Percentiles rank a stretch among this genome's conserved stretches.
phyloP scores from a whole-genome alignment of 2,113 vertebrate genomes.

The Planiliza haematocheilus region DNA sequence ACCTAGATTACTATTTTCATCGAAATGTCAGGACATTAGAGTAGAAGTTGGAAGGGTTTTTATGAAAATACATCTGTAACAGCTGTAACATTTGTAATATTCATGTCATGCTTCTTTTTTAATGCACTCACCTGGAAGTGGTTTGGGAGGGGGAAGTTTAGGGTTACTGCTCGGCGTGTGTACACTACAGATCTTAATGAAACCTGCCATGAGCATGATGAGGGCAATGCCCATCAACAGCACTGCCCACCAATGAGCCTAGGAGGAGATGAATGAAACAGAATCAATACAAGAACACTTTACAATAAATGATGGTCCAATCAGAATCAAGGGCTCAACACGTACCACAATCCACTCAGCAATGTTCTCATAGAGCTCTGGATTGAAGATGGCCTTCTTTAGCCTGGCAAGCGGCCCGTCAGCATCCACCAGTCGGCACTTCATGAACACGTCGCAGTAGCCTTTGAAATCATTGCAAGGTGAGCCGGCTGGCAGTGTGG shows the following conservation, averaged over 20 bases:
- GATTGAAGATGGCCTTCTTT: constrained; percentile 99
- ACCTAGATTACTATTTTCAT: no score
- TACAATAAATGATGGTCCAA: neutral
- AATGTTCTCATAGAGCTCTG: constrained; percentile 97
- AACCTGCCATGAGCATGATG: constrained; percentile 99
- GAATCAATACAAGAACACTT: constrained; percentile 82
- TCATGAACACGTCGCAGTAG: constrained; percentile 99
- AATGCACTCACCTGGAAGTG: constrained; percentile 92
- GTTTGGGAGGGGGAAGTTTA: constrained; percentile 98
- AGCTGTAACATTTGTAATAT: no score
- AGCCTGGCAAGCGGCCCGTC: constrained; percentile 95
- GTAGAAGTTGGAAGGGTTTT: neutral
- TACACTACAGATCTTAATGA: constrained; percentile 99
- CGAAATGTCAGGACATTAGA: no score
- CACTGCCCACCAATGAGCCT: constrained; percentile 99
- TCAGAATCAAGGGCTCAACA: constrained; percentile 32
- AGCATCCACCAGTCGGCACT: constrained; percentile 95
- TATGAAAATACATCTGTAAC: neutral
- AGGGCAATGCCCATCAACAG: constrained; percentile 97
- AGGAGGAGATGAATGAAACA: constrained; percentile 48
- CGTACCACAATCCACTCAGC: constrained; percentile 98
- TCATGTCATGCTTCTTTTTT: neutral
- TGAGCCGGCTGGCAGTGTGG: constrained; percentile 95
- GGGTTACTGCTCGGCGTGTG: constrained; percentile 99
- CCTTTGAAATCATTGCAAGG: constrained; percentile 98